Percentiles rank a stretch among this genome's conserved stretches.
Evolutionary conservation across 2,888 invertebrate genomes (phyloP).

Genomic region (Oithona nana): DNA sequence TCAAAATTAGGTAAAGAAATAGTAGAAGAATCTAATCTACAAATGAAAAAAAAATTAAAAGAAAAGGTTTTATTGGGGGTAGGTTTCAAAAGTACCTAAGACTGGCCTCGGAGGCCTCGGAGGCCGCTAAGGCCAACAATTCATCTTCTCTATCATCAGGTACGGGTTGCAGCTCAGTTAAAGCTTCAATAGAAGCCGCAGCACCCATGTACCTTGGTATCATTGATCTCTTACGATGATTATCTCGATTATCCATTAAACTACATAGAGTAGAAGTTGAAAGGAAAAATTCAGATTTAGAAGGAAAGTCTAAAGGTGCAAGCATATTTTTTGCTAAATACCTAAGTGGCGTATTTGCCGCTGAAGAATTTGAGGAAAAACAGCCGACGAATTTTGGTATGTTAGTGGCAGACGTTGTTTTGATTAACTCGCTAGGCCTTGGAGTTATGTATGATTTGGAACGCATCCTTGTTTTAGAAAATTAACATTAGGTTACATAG

Average conservation of each 20-base stretch:
- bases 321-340: too few species aligned
- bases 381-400: constrained; percentile 27
- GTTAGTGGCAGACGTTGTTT: constrained; percentile 30
- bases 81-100: too few species aligned
- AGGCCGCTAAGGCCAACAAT: not conserved
- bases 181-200: not conserved
- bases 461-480: constrained; percentile 27
- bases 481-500: not conserved
- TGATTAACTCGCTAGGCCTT: constrained; percentile 20
- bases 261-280: not conserved
- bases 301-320: not conserved
- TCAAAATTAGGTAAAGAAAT: too few species aligned
- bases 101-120: not conserved
- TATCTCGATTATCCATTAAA: too few species aligned
- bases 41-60: too few species aligned
- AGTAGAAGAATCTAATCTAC: too few species aligned
- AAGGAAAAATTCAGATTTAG: not conserved
- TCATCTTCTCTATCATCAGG: not conserved
- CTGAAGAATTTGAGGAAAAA: constrained; percentile 22
- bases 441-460: constrained; percentile 22
- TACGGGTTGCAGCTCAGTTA: not conserved
- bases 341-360: constrained; percentile 12
- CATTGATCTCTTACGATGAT: too few species aligned
- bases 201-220: not conserved
- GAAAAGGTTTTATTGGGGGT: too few species aligned